Base-by-base conservation (phyloP, 2,797 vertebrate genomes). In the Macropodus opercularis region DNA sequence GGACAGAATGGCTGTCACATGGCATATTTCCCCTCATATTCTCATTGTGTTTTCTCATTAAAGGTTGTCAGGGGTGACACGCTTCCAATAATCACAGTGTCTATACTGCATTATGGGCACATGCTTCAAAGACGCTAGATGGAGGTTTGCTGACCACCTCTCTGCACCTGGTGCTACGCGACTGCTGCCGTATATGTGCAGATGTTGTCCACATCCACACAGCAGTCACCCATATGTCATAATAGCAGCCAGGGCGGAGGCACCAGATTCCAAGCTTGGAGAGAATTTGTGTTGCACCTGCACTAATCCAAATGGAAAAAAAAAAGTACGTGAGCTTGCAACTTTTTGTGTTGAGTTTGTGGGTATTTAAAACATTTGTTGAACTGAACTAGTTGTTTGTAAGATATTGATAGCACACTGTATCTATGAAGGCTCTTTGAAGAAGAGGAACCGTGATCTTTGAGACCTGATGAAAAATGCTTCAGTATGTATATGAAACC, bases 401-500 rank as follows among this genome's bases (percentile, higher is more conserved):
- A 88, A 86, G 83, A 89, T 91, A 85, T 86, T 77, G 81, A 88
- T 72, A 83, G 84, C 86, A 88, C 87, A 80, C 86, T 87, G 83
- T 88, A 85, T 90, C 80, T 70, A 90, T 91, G 90, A 91, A 85
- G 90, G 89, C 80, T 91, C 81, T 81, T 61, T 43, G 26, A 87
- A 71, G 64, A 85, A 52, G 73, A 56, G 63, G 47, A 69, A 62
- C 15, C 19, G 15, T 29, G 59, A 76, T 68, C 73, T 82, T 76
- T 70, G 61, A 87, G 87, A 88, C 89, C 90, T 89, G 89, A 87
- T 81, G 68, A 81, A 79, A 83, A 77, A 71, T 57, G 65, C 64
- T 60, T 52, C 62, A 38, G 74, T 86, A 50, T 77, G 74, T 87
- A 66, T 50, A 80, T 72, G 80, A 70, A 79, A 63, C 27, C 60